Evolutionary conservation across 2,113 vertebrate genomes (phyloP).

Genomic region (Ahaetulla prasina): DNA sequence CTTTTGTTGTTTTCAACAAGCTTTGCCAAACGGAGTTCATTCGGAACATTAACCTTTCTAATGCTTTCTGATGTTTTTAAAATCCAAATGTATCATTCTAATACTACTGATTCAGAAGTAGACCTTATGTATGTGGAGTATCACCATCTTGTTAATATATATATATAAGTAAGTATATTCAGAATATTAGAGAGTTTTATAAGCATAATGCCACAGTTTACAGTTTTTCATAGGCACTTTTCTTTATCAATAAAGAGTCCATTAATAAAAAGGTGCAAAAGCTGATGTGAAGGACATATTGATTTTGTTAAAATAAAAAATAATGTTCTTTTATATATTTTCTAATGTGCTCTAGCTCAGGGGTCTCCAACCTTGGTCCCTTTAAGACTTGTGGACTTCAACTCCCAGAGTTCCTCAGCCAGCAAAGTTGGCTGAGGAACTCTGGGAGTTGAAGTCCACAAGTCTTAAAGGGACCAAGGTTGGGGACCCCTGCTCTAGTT

Average conservation of each 20-base stretch:
- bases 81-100: not conserved
- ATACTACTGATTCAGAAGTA: not conserved
- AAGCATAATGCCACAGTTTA: not conserved
- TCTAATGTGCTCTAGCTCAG: not conserved
- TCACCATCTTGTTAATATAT: not conserved
- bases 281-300: not conserved
- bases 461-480: too few species aligned
- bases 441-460: too few species aligned
- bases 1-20: not conserved
- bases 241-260: not conserved
- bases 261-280: not conserved
- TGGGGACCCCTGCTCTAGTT: not conserved
- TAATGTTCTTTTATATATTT: not conserved
- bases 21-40: not conserved
- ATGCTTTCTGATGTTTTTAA: not conserved
- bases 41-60: not conserved
- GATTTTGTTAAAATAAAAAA: not conserved
- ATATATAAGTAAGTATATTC: not conserved
- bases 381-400: too few species aligned
- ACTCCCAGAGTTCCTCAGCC: too few species aligned
- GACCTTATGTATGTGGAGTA: not conserved
- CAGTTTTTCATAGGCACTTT: not conserved
- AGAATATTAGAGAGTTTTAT: not conserved
- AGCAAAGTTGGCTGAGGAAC: too few species aligned
- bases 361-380: too few species aligned